A percentile compares a stretch with the other conserved stretches of the same genome.
phyloP scores from a whole-genome alignment of 1,140 invertebrate species.

The Aphelenchoides fujianensis region DNA sequence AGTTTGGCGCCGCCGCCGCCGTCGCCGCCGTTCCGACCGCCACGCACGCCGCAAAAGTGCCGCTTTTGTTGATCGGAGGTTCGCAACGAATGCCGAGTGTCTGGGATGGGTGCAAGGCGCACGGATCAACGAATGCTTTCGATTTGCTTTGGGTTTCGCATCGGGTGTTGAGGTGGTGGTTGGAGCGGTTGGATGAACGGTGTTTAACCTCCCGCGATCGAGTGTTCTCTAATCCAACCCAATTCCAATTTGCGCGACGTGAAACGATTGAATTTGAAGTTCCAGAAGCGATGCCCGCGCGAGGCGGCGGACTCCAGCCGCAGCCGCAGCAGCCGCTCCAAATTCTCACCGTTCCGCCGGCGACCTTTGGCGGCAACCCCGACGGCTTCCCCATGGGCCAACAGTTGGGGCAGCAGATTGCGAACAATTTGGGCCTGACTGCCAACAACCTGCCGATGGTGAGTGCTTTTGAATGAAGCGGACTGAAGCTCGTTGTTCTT shows the following conservation, averaged over 20 bases:
- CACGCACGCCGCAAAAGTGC: no score
- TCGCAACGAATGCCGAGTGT: not conserved
- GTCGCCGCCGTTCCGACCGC: not conserved
- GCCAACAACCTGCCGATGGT: not conserved
- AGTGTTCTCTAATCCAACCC: no score
- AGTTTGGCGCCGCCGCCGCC: not conserved
- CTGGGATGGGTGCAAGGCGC: not conserved
- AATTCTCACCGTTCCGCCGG: not conserved
- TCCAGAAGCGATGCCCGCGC: conserved; percentile 19
- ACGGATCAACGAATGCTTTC: no score
- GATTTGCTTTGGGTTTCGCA: not conserved
- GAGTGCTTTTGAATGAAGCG: no score
- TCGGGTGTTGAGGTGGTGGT: not conserved
- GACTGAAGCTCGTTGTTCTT: no score
- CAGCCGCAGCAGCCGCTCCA: not conserved
- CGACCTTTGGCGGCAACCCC: not conserved
- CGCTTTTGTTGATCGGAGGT: conserved; percentile 14
- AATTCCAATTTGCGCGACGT: no score
- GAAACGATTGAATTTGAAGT: conserved; percentile 19
- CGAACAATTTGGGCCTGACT: not conserved
- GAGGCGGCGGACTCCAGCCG: not conserved
- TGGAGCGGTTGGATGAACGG: not conserved
- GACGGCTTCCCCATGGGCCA: conserved; percentile 2
- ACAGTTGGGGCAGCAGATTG: conserved; percentile 10
- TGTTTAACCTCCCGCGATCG: no score